Conservation (phyloP, 2,113 vertebrate genomes). For the Tachycineta bicolor region DNA sequence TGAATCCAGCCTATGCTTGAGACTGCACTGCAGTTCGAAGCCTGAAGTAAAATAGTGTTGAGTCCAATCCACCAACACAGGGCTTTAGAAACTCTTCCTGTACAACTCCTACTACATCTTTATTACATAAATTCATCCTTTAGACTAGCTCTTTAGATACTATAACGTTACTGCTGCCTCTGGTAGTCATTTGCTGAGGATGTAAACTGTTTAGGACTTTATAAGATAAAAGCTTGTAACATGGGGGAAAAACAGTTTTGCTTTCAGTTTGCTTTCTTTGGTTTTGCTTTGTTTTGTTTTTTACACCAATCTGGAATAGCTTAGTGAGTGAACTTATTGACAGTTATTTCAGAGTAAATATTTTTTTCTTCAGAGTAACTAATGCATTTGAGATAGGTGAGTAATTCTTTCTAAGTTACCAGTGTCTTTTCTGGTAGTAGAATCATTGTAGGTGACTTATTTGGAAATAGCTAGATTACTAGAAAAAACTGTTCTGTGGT, state of each 20-base stretch:
- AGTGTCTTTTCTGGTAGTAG: not conserved
- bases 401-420: not conserved
- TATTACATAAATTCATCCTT: not conserved
- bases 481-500: not conserved
- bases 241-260: accelerated
- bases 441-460: not conserved
- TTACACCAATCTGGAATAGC: not conserved
- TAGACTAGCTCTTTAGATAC: not conserved
- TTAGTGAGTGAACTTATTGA: not conserved
- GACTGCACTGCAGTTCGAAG: not conserved
- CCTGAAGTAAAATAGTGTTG: not conserved
- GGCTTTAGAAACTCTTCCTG: not conserved
- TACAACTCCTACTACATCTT: not conserved
- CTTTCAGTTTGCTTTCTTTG: not conserved
- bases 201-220: not conserved
- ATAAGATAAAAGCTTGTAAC: not conserved
- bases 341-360: not conserved
- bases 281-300: not conserved
- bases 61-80: not conserved
- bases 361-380: not conserved
- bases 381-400: not conserved
- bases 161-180: not conserved
- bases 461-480: not conserved
- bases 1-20: not conserved
- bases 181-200: not conserved